phyloP scores from a whole-genome alignment of 2,888 invertebrate genomes.

The Zaprionus bogoriensis region DNA sequence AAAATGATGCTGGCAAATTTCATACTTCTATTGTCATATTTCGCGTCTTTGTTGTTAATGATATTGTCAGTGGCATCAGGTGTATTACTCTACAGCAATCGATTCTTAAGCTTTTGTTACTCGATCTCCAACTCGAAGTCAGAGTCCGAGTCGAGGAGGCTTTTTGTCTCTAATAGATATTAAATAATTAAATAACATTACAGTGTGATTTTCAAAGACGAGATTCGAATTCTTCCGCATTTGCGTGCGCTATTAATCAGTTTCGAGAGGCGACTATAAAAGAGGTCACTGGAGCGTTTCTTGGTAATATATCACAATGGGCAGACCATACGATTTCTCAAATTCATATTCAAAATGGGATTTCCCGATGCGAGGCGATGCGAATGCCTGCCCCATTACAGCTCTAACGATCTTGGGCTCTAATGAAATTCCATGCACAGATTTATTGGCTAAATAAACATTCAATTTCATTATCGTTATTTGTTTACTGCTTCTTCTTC shows the following conservation, averaged over 20 bases:
- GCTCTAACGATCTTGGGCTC: conserved; percentile 5
- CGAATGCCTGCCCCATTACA: neutral
- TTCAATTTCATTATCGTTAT: conserved; percentile 42
- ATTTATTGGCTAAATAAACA: conserved; percentile 45
- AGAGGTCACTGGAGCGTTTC: conserved; percentile 52
- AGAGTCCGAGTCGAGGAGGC: conserved; percentile 23
- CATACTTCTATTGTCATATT: conserved; percentile 32
- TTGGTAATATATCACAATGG: neutral
- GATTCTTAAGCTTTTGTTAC: conserved; percentile 28
- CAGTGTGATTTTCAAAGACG: conserved; percentile 41
- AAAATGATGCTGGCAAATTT: conserved; percentile 59
- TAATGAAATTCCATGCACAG: conserved; percentile 48
- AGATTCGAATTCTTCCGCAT: conserved; percentile 47
- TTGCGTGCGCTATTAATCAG: conserved; percentile 11
- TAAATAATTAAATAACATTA: conserved; percentile 70
- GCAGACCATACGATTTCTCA: conserved; percentile 11
- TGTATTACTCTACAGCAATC: conserved; percentile 38
- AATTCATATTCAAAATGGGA: neutral
- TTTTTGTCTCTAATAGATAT: conserved; percentile 48
- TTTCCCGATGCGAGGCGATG: neutral
- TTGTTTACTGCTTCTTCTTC: conserved; percentile 17
- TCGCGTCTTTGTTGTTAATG: conserved; percentile 66
- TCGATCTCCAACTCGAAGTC: too few species aligned
- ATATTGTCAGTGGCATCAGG: conserved; percentile 67
- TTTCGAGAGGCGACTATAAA: conserved; percentile 16